Base-by-base conservation (phyloP, 2,797 vertebrate genomes). In the Fistularia tabacaria region DNA sequence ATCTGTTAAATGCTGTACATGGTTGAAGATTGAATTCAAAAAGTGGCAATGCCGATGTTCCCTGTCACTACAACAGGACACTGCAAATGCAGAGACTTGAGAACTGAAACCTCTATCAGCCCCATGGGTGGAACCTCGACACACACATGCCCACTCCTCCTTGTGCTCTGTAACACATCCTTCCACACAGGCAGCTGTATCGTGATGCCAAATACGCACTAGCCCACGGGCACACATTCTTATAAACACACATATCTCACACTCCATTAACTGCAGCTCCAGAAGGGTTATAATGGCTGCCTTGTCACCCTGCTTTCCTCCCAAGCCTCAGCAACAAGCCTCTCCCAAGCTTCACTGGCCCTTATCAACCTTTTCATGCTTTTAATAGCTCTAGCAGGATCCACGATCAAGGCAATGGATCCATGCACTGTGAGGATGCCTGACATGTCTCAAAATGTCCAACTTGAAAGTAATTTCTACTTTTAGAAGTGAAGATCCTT, bases 281-380 rank as follows among this genome's bases (percentile, higher is more conserved):
- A 63, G 14, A 54, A 51, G 66, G 46, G 76, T 73, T 43, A 87
- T 84, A 89, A 90, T 83, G 82, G 79, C 36, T 50, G 66, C 85
- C 76, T 89, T 89, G 86, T 87, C 77, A 69, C 58, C 44, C 65
- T 39, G 59, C 25, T 61, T 68, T 64, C 69, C 73, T 76, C 62
- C 49, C 58, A 13, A 57, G 64, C 62, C 62, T 57, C 67, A 61
- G 63, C 53, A 62, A 59, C 73, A 81, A 73, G 36, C 45, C 64
- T 62, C 66, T 71, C 71, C 70, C 66, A 73, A 75, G 64, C 53
- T 44, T 51, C 72, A 48, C 70, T 59, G 65, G 65, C 75, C 43
- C 6, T 71, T 62, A 79, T 76, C 75, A 69, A 55, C 52, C 67
- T 68, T 67, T 71, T 66, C 57, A 66, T 49, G 12, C 46, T 46